Base-by-base conservation (phyloP, 30 jellyfish, hydroid and myxozoan species). In the Aurelia aurita complex sp. Pacific region DNA sequence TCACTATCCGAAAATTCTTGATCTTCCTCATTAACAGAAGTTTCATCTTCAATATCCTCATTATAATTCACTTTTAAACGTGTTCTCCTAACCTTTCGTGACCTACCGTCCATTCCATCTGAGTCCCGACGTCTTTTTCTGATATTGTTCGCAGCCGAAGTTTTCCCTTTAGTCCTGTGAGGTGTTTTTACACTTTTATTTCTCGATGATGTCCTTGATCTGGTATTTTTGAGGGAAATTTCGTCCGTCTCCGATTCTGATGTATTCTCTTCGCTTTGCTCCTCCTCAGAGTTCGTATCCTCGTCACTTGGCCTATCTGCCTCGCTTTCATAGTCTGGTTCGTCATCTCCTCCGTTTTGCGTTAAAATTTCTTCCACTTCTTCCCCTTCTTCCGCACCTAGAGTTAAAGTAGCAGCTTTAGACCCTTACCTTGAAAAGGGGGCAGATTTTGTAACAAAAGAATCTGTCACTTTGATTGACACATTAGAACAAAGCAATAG, bases 41-140 rank as follows among this genome's bases (percentile, higher is more conserved):
- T 81, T 35, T 85, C 90, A 23, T 77, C 94, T 4, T 81, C 97
- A 36, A 64, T 42, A 19, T 73, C 86, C 33, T 89, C 97, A 46
- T 71, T 74, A 50, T 89, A 81, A 68, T 82, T 64, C 46, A 81
- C 91, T 59, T 67, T 76, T 42, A 77, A 66, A 17, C 97, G 89
- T 35, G 86, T 82, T 64, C 94, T 67, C 54, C 82, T 66, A 80
- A 88, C 71, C 59, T 79, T 77, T 63, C 89, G 78, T 42, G 96
- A 69, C 52, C 62, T 61, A 3, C 76, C 5, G 51, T 77, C 87
- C 29, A 16, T 78, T 66, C 79, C 61, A n/a, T 73, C 80, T 3
- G 77, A 32, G 42, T 61, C 46, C 8, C 64, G 82, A 29, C 83
- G 77, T 61, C 96, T 75, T 53, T 80, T 88, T 17, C 75, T 65